Conservation (phyloP, 2,797 vertebrate genomes). For the Microctenopoma lineatum region DNA sequence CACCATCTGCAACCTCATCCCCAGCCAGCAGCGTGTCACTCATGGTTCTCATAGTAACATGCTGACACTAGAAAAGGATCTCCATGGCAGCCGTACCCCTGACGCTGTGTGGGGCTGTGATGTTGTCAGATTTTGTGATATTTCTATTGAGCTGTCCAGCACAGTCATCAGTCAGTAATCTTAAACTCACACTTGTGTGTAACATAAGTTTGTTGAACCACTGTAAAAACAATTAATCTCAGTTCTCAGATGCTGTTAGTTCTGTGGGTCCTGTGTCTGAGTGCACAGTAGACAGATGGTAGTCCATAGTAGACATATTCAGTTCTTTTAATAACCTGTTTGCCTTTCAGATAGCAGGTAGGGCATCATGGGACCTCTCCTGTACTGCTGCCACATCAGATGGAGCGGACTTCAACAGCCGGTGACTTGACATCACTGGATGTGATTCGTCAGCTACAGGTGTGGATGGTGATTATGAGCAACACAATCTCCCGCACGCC, state of each 20-base stretch:
- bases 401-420: conserved; percentile 87
- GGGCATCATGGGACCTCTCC: too few species aligned
- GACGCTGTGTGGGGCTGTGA: conserved; percentile 91
- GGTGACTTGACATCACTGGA: conserved; percentile 86
- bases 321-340: too few species aligned
- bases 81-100: not conserved
- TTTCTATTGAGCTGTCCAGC: too few species aligned
- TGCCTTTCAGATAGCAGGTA: too few species aligned
- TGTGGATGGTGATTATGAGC: conserved; percentile 29
- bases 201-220: too few species aligned
- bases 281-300: too few species aligned
- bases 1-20: conserved; percentile 93
- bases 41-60: conserved; percentile 74
- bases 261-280: too few species aligned
- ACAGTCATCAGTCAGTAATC: too few species aligned
- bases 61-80: conserved; percentile 7
- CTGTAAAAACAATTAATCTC: too few species aligned
- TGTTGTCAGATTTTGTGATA: conserved; percentile 23
- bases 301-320: too few species aligned
- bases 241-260: not conserved
- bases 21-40: conserved; percentile 88
- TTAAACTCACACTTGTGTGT: too few species aligned
- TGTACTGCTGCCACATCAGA: too few species aligned
- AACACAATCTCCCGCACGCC: conserved; percentile 79
- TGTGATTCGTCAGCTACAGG: conserved; percentile 91